Evolutionary conservation across 2,797 vertebrate genomes (phyloP), one percentile per base, ranked within the genome.

Genomic region (Chrysocyon brachyurus): DNA sequence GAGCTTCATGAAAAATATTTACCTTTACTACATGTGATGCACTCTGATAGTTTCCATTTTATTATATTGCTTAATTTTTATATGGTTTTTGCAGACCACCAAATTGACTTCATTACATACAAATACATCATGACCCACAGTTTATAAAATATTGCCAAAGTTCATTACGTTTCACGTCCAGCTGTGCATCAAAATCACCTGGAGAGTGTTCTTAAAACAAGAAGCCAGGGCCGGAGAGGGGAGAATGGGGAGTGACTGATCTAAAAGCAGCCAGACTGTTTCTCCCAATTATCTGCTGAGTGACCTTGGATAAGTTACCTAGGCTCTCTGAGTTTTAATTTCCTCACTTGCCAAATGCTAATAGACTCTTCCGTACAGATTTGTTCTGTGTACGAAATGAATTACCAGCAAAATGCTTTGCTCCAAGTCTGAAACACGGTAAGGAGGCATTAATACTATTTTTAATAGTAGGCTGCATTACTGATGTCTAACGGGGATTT

Each of bases 1-100:
- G 83, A 31, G 2, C 3, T 88, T 87, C 91, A 40, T 79, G 57
- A 94, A 91, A 94, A 93, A 78, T 77, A 91, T 77, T 88, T 83
- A 72, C 5, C 36, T 3, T 91, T 33, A 70, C 15, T 63, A n/a
- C 2, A 8, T 21, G 5, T 12, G 16, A 72, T 52, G 1, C 11
- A 46, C 6, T 88, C 59, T 24, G 46, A 56, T 46, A 68, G 28
- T 86, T 91, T 73, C 46, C 46, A 36, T 66, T 89, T 79, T 82
- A 33, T 26, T 59, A 9, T 59, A 14, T 90, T 79, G 56, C 66
- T 92, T 89, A 49, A 79, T 40, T 59, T 91, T 72, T 49, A 36
- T 9, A 17, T 12, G 52, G 87, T 33, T 63, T 56, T 54, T 85
- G 33, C 14, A 77, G 24, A 19, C 66, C 70, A 72, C 72, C 33